These are phyloP conservation scores for Apis dorsata DNA, from an alignment of 1,140 invertebrate species.

Conservation along the genomic window DNA sequence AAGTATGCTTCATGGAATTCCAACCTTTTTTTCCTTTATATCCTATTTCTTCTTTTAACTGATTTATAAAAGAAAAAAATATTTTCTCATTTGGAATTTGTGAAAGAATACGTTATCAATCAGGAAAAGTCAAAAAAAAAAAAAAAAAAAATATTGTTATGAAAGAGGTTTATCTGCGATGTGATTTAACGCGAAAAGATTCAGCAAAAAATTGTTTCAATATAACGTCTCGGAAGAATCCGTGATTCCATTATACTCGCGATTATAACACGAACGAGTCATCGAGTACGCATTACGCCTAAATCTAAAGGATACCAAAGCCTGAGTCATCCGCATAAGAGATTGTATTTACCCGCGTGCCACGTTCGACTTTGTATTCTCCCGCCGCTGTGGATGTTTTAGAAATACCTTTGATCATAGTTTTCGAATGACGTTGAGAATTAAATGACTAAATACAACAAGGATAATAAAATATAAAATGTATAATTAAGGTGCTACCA, in stretches of 20 bases:
- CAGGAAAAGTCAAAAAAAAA: background rate
- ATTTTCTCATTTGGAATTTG: background rate
- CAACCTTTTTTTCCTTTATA: background rate
- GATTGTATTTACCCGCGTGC: slow-evolving; percentile 55
- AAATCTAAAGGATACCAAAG: slow-evolving; percentile 56
- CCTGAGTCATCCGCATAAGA: slow-evolving; percentile 65
- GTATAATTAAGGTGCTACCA: background rate
- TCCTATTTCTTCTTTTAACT: background rate
- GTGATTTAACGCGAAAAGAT: slow-evolving; percentile 28
- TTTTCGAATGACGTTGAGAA: slow-evolving; percentile 8
- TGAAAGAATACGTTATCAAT: background rate
- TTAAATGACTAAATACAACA: slow-evolving; percentile 13
- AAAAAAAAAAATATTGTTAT: too few relatives aligned
- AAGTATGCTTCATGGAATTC: background rate
- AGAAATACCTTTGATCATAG: slow-evolving; percentile 43
- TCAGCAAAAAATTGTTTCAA: background rate
- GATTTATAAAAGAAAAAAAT: background rate
- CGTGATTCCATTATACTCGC: slow-evolving; percentile 28
- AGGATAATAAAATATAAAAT: background rate
- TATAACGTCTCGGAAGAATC: slow-evolving; percentile 7
- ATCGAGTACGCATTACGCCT: slow-evolving; percentile 67
- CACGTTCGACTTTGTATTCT: slow-evolving; percentile 32
- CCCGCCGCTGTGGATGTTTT: slow-evolving; percentile 22
- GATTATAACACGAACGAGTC: slow-evolving; percentile 65
- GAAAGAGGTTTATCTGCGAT: background rate